These are phyloP conservation scores for Pelecanoides urinatrix DNA, from an alignment of 2,113 vertebrate species.

Conservation along the genomic window DNA sequence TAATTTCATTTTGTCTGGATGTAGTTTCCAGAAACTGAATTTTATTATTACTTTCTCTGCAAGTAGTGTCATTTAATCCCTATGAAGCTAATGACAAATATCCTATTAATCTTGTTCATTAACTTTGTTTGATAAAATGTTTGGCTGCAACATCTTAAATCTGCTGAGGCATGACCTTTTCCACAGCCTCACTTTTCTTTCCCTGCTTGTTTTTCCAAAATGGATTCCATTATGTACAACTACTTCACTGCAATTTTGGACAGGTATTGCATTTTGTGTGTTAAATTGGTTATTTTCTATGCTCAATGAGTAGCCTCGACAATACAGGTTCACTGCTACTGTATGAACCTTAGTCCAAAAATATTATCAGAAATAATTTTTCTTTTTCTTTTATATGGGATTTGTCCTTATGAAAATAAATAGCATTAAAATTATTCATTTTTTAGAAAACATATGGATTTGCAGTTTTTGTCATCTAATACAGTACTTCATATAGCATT, in stretches of 20 bases:
- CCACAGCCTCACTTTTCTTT: not conserved
- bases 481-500: not conserved
- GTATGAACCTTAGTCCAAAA: not conserved
- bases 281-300: not conserved
- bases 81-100: not conserved
- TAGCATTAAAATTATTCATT: not conserved
- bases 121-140: not conserved
- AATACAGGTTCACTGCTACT: not conserved
- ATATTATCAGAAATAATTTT: not conserved
- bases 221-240: not conserved
- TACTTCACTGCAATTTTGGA: not conserved
- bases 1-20: not conserved
- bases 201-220: fast-evolving
- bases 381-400: not conserved
- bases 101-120: not conserved
- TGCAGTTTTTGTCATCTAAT: not conserved
- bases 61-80: not conserved
- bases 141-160: not conserved
- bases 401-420: not conserved
- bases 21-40: not conserved
- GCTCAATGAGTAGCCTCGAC: not conserved
- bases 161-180: not conserved
- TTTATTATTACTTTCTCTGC: not conserved
- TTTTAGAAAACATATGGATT: not conserved
- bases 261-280: not conserved